phyloP scores from a whole-genome alignment of 2,888 invertebrate species.

The Unio delphinus region DNA sequence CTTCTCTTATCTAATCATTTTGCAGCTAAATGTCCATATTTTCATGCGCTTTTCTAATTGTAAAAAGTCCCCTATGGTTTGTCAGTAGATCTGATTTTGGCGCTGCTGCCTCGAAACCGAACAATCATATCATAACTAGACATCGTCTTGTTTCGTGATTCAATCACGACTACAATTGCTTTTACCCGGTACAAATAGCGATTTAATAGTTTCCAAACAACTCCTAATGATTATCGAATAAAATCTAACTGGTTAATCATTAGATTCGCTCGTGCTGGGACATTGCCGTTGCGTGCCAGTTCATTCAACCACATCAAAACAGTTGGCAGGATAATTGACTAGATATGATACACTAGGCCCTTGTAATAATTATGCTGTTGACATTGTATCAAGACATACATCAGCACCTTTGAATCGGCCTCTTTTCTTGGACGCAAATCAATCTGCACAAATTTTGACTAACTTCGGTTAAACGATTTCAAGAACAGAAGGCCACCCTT shows the following conservation, averaged over 20 bases:
- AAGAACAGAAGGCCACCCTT: constrained; percentile 7
- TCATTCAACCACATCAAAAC: too few species aligned
- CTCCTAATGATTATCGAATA: constrained; percentile 33
- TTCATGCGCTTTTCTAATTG: too few species aligned
- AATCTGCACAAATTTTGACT: constrained; percentile 35
- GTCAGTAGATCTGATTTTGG: too few species aligned
- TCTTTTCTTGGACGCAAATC: constrained; percentile 15
- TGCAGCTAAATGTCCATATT: too few species aligned
- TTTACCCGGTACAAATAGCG: constrained; percentile 37
- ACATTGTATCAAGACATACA: too few species aligned
- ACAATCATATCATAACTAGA: constrained; percentile 19
- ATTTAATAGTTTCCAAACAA: constrained; percentile 31
- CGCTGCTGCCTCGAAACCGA: too few species aligned
- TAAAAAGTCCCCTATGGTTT: too few species aligned
- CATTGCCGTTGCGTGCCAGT: constrained; percentile 16
- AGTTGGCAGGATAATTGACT: too few species aligned
- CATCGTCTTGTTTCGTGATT: constrained; percentile 38
- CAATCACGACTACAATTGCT: constrained; percentile 37
- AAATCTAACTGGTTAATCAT: constrained; percentile 28
- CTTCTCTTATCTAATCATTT: too few species aligned
- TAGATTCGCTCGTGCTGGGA: constrained; percentile 15
- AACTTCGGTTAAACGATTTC: constrained; percentile 27
- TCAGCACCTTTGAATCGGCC: too few species aligned
- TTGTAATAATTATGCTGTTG: too few species aligned
- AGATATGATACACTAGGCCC: too few species aligned